phyloP scores from a whole-genome alignment of 2,113 vertebrate species.

The Ranitomeya variabilis region DNA sequence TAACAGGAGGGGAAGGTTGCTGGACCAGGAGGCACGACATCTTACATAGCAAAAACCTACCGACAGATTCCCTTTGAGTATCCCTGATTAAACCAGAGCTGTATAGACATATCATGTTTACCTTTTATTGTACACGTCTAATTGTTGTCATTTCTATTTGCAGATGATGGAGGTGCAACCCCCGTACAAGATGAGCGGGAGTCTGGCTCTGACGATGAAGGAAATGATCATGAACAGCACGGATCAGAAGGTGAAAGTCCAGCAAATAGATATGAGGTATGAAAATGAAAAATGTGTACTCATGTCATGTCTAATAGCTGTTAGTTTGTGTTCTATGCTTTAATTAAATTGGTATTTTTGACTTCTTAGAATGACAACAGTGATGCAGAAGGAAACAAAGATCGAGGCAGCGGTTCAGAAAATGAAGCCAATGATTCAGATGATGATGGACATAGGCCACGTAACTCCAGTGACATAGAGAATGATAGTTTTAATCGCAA shows the following conservation, averaged over 20 bases:
- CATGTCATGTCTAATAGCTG: not conserved
- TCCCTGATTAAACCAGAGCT: no score
- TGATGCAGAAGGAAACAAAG: slow-evolving; percentile 72
- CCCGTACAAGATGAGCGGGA: slow-evolving; percentile 94
- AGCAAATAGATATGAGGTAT: slow-evolving; percentile 84
- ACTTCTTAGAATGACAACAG: slow-evolving; percentile 83
- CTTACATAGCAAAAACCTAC: no score
- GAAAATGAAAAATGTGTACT: not conserved
- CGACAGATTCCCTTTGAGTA: no score
- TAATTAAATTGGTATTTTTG: not conserved
- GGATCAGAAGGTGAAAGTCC: slow-evolving; percentile 78
- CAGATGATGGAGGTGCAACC: slow-evolving; percentile 95
- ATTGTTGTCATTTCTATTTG: slow-evolving; percentile 57
- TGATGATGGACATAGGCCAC: slow-evolving; percentile 69
- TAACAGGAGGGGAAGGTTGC: no score
- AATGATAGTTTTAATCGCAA: slow-evolving; percentile 70
- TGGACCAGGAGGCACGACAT: no score
- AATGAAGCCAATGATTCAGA: slow-evolving; percentile 73
- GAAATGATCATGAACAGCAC: slow-evolving; percentile 77
- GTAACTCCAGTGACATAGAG: slow-evolving; percentile 75
- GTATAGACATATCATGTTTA: not conserved
- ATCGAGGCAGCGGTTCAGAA: slow-evolving; percentile 75
- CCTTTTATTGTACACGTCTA: not conserved
- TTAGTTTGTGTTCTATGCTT: not conserved
- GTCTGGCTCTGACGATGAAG: slow-evolving; percentile 84